Evolutionary conservation across 1,140 invertebrate species (phyloP).

Genomic region (Drosophila pachea): DNA sequence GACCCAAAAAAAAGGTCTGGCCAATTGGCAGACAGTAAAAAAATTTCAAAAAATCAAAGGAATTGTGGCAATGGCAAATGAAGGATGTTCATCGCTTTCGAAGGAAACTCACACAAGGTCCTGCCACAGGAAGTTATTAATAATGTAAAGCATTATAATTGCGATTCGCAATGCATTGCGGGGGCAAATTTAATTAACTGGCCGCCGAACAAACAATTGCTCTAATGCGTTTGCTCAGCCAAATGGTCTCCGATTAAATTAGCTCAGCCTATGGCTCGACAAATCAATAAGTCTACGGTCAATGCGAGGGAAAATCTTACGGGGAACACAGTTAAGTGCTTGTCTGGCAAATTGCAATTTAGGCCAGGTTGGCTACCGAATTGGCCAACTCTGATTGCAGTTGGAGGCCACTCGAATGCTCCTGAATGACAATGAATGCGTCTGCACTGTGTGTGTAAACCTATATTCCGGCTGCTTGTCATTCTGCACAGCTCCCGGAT

Average conservation of each 20-base stretch:
- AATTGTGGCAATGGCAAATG: conserved; percentile 12
- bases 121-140: conserved; percentile 34
- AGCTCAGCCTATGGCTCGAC: conserved; percentile 19
- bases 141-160: conserved; percentile 35
- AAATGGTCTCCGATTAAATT: conserved; percentile 44
- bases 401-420: conserved; percentile 61
- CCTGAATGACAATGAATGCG: conserved; percentile 56
- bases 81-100: conserved; percentile 16
- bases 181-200: conserved; percentile 59
- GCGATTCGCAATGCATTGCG: conserved; percentile 29
- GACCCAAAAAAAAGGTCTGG: conserved; percentile 25
- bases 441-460: not conserved
- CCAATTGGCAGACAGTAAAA: conserved; percentile 14
- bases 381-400: conserved; percentile 65
- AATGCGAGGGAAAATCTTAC: conserved; percentile 41
- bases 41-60: not conserved
- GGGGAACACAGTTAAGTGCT: conserved; percentile 23
- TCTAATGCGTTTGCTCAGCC: conserved; percentile 23
- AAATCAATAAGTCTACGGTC: conserved; percentile 16
- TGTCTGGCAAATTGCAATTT: conserved; percentile 61
- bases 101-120: conserved; percentile 11
- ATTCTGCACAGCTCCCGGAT: not conserved
- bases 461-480: not conserved
- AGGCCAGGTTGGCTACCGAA: conserved; percentile 35
- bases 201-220: conserved; percentile 33